These are phyloP conservation scores for Hemistola chrysoprasaria DNA, from an alignment of 2,888 invertebrate genomes.

Conservation along the genomic window DNA sequence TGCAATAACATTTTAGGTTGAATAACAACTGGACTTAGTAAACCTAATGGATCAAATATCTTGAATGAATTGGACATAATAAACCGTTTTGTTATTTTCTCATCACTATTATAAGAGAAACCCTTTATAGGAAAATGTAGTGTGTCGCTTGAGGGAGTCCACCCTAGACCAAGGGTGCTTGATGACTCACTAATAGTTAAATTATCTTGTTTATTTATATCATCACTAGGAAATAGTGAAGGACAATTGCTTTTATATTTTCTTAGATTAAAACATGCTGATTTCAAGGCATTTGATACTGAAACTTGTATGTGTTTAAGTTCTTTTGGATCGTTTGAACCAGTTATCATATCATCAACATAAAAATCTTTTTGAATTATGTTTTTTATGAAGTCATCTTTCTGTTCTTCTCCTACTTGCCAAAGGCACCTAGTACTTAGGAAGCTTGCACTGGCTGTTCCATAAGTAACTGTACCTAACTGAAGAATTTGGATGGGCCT, in stretches of 20 bases:
- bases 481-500: conserved; percentile 18
- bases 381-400: conserved; percentile 6
- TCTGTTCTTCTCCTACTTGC: conserved; percentile 32
- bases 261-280: no score
- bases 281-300: no score
- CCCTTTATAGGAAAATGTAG: no score
- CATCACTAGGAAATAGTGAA: no score
- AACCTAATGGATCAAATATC: background rate
- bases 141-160: conserved; percentile 16
- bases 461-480: conserved; percentile 44
- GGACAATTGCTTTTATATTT: no score
- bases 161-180: conserved; percentile 26
- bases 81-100: conserved; percentile 14
- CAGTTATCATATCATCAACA: background rate
- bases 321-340: background rate
- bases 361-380: no score
- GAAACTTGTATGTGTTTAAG: no score
- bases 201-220: conserved; percentile 15
- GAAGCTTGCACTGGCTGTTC: conserved; percentile 33
- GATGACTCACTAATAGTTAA: conserved; percentile 28
- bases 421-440: conserved; percentile 31
- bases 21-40: no score
- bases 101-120: no score
- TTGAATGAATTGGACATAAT: conserved; percentile 22
- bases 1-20: no score